Evolutionary conservation across 2,888 invertebrate genomes (phyloP), one percentile per base, ranked within the genome.

Genomic region (Pseudeuparius sepicola): DNA sequence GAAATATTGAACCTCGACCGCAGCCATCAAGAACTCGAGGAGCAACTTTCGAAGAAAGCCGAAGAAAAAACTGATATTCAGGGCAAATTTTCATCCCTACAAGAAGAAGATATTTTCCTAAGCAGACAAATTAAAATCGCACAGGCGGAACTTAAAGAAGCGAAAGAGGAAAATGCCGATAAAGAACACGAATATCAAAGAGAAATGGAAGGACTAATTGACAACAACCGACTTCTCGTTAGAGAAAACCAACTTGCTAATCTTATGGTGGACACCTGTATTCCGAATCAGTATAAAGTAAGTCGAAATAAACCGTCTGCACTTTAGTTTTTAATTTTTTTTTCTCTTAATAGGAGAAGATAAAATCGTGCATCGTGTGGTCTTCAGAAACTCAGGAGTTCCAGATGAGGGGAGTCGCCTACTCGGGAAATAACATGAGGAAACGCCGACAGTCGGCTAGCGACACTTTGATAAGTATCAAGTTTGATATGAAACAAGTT

Each of bases 301-400:
- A 48, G 37, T 41, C 20, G 6, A 7, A 20, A 20, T 20, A n/a
- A 20, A 20, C 20, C 20, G 20, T 20, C 7, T 6, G n/a, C 20
- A 7, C 20, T 20, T 20, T n/a, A 7, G 6, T 20, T n/a, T 20
- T 20, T n/a, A 7, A 7, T 20, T 30, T 25, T 26, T 18, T 18
- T 5, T 11, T 34, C 4, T 14, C n/a, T 23, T 32, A 34, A 11
- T 7, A 28, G 20, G 20, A 81, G 30, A 73, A 88, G 64, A 86
- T 96, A 42, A 89, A 92, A 54, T 73, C 82, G 51, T 87, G 93
- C 56, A 84, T 93, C 25, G 82, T 87, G 54, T 98, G 96, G 93
- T 97, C 94, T 65, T 94, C 94, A 61, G 96, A 97, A 55, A 87
- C 94, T 17, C 96, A 96, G 17, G 97, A 98, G 63, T 98, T 96